Percentiles rank a stretch among this genome's conserved stretches.
phyloP scores from a whole-genome alignment of 92 coral and sea anemone species.

The Siderastrea radians region DNA sequence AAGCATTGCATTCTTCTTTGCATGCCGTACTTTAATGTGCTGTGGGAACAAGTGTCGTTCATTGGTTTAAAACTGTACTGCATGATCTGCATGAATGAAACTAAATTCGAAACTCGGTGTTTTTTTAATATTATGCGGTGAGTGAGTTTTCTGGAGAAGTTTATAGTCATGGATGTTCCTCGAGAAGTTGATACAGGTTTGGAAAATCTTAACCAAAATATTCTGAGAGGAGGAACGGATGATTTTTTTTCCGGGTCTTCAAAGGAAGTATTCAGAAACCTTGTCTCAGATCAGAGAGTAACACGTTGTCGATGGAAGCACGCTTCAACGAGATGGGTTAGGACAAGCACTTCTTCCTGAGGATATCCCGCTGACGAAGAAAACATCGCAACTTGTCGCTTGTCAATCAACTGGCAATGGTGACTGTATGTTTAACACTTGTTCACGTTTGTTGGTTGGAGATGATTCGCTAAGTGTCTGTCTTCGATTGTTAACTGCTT shows the following conservation, averaged over 20 bases:
- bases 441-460: slow-evolving; percentile 35
- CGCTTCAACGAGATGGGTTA: slow-evolving; percentile 19
- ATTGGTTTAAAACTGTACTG: no score
- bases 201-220: slow-evolving; percentile 8
- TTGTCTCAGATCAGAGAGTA: neutral
- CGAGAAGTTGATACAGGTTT: neutral
- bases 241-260: neutral
- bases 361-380: slow-evolving; percentile 10
- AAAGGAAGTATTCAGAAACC: neutral
- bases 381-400: slow-evolving; percentile 12
- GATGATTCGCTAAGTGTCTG: slow-evolving; percentile 22
- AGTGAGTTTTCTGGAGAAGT: no score
- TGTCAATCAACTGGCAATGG: slow-evolving; percentile 32
- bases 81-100: no score
- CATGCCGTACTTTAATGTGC: no score
- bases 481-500: slow-evolving; percentile 17
- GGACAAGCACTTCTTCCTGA: slow-evolving; percentile 38
- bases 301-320: slow-evolving; percentile 15
- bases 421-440: slow-evolving; percentile 27
- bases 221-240: neutral
- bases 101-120: no score
- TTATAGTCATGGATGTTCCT: neutral
- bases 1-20: no score
- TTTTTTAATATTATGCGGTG: no score
- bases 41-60: no score